Evolutionary conservation across 2,888 invertebrate species (phyloP).

Genomic region (Dryadula phaetusa): DNA sequence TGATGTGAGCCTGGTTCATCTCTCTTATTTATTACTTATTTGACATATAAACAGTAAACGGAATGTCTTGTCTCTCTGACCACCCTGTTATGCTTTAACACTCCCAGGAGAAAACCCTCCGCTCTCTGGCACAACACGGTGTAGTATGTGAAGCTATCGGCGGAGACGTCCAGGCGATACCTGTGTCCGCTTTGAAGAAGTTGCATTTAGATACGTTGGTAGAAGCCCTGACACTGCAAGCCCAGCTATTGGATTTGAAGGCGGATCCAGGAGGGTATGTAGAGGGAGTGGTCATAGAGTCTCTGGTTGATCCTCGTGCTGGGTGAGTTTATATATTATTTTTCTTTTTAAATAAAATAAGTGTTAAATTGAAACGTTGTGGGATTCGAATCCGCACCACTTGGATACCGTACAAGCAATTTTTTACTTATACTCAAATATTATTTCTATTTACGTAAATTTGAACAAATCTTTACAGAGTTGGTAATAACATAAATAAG

Average conservation of each 20-base stretch:
- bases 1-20: no score
- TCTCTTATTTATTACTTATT: no score
- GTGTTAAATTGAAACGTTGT: no score
- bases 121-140: slow-evolving; percentile 90
- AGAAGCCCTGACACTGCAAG: slow-evolving; percentile 92
- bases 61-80: no score
- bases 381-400: no score
- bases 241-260: slow-evolving; percentile 93
- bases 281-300: slow-evolving; percentile 96
- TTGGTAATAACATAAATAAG: no score
- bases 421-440: no score
- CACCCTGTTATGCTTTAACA: neutral
- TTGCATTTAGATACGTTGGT: slow-evolving; percentile 90
- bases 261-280: slow-evolving; percentile 93
- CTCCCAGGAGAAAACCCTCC: slow-evolving; percentile 88
- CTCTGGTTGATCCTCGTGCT: slow-evolving; percentile 77
- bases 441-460: no score
- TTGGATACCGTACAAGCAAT: no score
- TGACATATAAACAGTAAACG: no score
- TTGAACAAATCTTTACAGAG: no score
- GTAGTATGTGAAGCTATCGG: slow-evolving; percentile 94
- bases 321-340: slow-evolving; percentile 60
- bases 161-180: slow-evolving; percentile 95
- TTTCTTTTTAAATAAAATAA: no score
- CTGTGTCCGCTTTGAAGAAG: slow-evolving; percentile 95